Evolutionary conservation across 2,797 vertebrate species (phyloP).

Genomic region (Enteromius viviparus): DNA sequence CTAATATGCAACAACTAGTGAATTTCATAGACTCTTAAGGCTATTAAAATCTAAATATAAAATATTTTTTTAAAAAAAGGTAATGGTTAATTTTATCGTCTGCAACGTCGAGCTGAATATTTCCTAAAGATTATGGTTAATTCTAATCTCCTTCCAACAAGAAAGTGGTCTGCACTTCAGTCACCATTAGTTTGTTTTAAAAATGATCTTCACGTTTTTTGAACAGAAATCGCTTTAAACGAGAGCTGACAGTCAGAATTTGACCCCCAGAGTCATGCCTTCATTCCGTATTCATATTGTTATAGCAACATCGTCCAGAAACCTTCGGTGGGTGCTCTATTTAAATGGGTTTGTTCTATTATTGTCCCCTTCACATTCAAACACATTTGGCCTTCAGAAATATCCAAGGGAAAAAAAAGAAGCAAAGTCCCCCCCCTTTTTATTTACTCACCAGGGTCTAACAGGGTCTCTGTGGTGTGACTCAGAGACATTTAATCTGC

Average conservation of each 20-base stretch:
- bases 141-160: not conserved
- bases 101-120: not conserved
- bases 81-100: not conserved
- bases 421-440: not conserved
- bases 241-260: not conserved
- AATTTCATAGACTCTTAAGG: not conserved
- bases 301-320: not conserved
- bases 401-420: not conserved
- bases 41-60: not conserved
- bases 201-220: not conserved
- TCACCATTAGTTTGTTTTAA: not conserved
- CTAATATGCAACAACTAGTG: not conserved
- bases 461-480: not conserved
- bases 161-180: not conserved
- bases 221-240: not conserved
- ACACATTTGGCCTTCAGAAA: not conserved
- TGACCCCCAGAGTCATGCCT: not conserved
- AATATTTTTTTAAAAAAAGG: not conserved
- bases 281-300: not conserved
- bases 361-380: not conserved
- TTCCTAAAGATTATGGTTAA: not conserved
- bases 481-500: slow-evolving; percentile 14
- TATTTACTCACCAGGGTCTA: not conserved
- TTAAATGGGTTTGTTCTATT: not conserved
- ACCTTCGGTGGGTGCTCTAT: not conserved